Evolutionary conservation across 1,140 invertebrate genomes (phyloP), one percentile per base, ranked within the genome.

Genomic region (Hycleus cichorii): DNA sequence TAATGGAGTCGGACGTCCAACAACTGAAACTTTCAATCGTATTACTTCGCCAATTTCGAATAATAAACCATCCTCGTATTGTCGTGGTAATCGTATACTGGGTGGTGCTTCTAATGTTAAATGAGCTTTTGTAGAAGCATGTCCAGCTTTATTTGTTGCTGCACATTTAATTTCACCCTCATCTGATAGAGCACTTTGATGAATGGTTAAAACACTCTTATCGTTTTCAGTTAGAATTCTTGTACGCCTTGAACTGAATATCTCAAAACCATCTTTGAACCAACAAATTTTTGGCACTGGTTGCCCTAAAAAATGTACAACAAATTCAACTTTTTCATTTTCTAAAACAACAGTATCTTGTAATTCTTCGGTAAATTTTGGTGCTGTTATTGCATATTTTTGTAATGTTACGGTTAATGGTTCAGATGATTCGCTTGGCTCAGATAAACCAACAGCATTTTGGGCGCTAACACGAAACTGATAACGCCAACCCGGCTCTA

Each of bases 161-260:
- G 89, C 86, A 68, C 90, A 93, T 76, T 92, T 91, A 47, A 94
- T 89, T 76, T 92, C 89, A 8, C 90, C 91, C 70, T 90, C 88
- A 68, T 93, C 90, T 39, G 81, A 83, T 2, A 90, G 72, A 4
- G 87, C 79, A 9, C 84, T 86, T 67, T 90, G 87, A 70, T 91
- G 83, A 64, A 93, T 89, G n/a, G 90, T 78, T 3, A 95, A 80
- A 32, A 85, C 80, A 71, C 89, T 93, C 27, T 78, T 81, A 18
- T 89, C 86, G 53, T 86, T 86, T 54, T 89, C 89, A 0, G 87
- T 89, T 0, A 84, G 75, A 57, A 92, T 88, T 62, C 83, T 83
- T 1, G 87, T 90, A 61, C 89, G 78, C 57, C 88, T 76, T 68
- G 87, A 90, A 69, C 88, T 90, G 68, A 90, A 91, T 53, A 91